Conservation (phyloP, 2,113 vertebrate species). For the Erpornis zantholeuca region DNA sequence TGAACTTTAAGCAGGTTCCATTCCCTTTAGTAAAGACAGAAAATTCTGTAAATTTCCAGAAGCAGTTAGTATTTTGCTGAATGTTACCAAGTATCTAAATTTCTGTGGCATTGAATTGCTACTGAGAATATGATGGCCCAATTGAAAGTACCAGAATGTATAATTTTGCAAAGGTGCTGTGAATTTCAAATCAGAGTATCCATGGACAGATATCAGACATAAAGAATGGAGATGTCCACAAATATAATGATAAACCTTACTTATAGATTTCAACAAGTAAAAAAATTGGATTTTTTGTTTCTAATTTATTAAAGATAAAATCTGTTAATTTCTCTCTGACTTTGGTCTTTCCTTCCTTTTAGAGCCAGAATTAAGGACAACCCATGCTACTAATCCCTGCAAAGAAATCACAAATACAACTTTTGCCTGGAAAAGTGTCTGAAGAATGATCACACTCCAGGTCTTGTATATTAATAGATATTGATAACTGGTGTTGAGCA, state of each 20-base stretch:
- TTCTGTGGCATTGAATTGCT: neutral
- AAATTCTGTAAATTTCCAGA: neutral
- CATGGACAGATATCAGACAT: neutral
- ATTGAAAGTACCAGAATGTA: neutral
- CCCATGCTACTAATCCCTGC: neutral
- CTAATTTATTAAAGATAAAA: neutral
- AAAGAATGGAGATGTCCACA: neutral
- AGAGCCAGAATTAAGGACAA: neutral
- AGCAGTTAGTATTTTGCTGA: neutral
- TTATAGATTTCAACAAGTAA: neutral
- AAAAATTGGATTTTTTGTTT: neutral
- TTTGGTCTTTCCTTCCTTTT: neutral
- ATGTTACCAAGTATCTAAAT: neutral
- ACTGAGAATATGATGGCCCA: neutral
- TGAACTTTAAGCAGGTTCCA: neutral
- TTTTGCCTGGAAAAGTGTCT: neutral
- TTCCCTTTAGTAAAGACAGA: neutral
- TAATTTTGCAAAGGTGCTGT: neutral
- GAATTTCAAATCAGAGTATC: neutral
- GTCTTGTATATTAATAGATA: neutral
- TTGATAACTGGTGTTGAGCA: neutral
- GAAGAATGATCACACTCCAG: neutral
- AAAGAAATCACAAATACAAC: neutral
- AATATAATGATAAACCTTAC: neutral
- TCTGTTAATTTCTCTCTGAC: neutral